Percentiles rank a stretch among this genome's conserved stretches.
These are phyloP conservation scores for Amphiprion ocellaris DNA, from an alignment of 2,113 vertebrate genomes.

Conservation along the genomic window DNA sequence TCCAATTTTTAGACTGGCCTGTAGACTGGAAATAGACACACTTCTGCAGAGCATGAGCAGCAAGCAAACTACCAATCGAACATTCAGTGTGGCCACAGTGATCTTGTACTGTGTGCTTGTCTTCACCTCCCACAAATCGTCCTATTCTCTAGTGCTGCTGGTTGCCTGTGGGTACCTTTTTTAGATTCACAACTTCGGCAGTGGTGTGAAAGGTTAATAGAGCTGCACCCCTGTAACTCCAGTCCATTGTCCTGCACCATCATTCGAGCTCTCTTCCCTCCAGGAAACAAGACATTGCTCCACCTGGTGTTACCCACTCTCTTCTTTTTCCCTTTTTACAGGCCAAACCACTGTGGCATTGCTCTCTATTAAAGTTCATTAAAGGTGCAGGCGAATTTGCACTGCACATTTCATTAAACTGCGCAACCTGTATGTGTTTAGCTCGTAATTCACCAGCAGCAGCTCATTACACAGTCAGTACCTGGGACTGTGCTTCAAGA, in stretches of 20 bases:
- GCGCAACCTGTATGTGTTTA: slow-evolving; percentile 19
- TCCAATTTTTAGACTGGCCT: slow-evolving; percentile 3
- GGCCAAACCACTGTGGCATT: not conserved
- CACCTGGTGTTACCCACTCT: not conserved
- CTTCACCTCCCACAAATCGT: slow-evolving; percentile 7
- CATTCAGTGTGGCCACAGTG: not conserved
- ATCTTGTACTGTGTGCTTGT: slow-evolving; percentile 12
- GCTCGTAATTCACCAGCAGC: slow-evolving; percentile 30
- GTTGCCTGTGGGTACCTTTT: slow-evolving; percentile 13
- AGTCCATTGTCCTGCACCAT: not conserved
- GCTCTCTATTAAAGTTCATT: too few relatives aligned
- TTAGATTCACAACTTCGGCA: slow-evolving; percentile 2
- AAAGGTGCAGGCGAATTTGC: slow-evolving; percentile 14
- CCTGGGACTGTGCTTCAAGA: not conserved
- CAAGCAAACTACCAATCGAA: not conserved
- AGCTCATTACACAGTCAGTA: slow-evolving; percentile 21
- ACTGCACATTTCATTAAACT: not conserved
- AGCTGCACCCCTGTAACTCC: slow-evolving; percentile 5
- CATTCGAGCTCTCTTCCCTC: not conserved
- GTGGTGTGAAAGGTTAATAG: slow-evolving; percentile 16
- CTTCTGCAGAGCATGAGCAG: slow-evolving; percentile 19
- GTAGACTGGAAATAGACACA: slow-evolving; percentile 22
- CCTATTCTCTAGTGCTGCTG: not conserved
- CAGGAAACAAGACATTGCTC: not conserved
- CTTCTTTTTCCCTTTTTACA: not conserved